phyloP scores from a whole-genome alignment of 2,113 vertebrate species.

The Tringa solitaria region DNA sequence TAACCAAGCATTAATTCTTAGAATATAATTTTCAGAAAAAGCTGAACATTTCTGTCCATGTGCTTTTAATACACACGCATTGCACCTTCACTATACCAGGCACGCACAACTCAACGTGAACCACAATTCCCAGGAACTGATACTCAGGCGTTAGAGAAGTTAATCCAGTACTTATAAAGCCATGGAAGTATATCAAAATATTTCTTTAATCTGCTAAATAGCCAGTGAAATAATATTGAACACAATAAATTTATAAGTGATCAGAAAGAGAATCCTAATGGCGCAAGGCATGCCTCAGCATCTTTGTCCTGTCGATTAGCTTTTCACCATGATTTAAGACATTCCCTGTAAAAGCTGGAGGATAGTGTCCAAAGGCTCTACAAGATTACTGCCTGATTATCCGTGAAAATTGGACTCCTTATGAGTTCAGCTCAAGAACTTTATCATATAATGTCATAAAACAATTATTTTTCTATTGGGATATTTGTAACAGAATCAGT shows the following conservation, averaged over 20 bases:
- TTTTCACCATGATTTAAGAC: neutral
- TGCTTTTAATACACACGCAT: neutral
- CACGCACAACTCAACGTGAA: too few species aligned
- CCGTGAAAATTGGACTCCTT: neutral
- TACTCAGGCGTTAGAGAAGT: neutral
- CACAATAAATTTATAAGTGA: neutral
- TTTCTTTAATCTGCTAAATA: neutral
- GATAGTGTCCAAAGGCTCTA: neutral
- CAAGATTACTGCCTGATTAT: neutral
- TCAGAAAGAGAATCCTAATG: neutral
- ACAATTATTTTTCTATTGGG: neutral
- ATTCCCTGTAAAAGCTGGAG: neutral
- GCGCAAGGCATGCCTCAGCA: neutral
- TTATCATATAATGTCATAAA: neutral
- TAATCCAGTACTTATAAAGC: neutral
- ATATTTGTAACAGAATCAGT: neutral
- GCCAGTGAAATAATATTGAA: neutral
- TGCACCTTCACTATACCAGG: neutral
- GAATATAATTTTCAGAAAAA: neutral
- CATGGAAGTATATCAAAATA: neutral
- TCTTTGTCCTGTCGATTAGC: neutral
- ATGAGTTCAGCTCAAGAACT: neutral
- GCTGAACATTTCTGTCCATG: fast-evolving
- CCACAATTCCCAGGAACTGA: neutral
- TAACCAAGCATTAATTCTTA: neutral